Conservation (phyloP, 1,140 invertebrate genomes). For the Microplitis demolitor region DNA sequence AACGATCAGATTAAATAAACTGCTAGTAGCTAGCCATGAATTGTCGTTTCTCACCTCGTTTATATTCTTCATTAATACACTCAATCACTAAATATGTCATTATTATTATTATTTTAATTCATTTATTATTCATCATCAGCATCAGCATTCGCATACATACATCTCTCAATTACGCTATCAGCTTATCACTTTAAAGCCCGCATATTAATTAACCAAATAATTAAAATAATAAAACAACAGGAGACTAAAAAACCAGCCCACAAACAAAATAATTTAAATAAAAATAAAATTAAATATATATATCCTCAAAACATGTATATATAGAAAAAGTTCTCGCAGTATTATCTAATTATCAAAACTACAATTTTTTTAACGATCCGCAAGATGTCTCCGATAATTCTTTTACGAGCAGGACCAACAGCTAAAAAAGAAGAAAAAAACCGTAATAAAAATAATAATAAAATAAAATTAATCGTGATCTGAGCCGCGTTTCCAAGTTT, state of each 20-base stretch:
- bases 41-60: conserved; percentile 7
- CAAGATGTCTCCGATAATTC: neutral
- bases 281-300: neutral
- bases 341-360: neutral
- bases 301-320: neutral
- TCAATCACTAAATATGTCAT: neutral
- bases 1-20: conserved; percentile 31
- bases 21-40: neutral
- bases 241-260: too few relatives aligned
- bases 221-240: too few relatives aligned
- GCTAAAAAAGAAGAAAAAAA: neutral
- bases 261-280: neutral
- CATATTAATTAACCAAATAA: too few relatives aligned
- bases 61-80: neutral
- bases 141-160: too few relatives aligned
- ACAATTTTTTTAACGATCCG: conserved; percentile 2
- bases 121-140: too few relatives aligned
- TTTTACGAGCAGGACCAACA: conserved; percentile 3
- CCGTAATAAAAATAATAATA: too few relatives aligned
- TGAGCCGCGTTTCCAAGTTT: too few relatives aligned
- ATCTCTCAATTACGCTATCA: neutral
- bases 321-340: neutral
- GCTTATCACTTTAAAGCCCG: neutral
- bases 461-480: too few relatives aligned
- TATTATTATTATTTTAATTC: too few relatives aligned